Conservation (phyloP, 2,113 vertebrate species). For the Hoplias malabaricus region DNA sequence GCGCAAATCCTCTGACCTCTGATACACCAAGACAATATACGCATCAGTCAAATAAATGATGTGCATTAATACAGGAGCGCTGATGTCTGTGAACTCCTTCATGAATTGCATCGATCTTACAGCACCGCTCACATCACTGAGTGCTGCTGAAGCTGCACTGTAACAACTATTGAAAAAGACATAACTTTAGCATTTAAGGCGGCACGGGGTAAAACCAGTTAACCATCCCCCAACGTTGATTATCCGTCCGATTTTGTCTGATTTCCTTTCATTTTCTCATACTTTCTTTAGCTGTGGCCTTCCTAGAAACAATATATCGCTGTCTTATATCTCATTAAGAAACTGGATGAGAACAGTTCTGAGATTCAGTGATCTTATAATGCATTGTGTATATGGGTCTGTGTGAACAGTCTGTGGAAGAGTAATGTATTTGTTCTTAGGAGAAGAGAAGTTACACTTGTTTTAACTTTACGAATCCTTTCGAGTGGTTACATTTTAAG, state of each 20-base stretch:
- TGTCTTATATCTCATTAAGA: too few species aligned
- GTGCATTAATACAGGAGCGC: neutral
- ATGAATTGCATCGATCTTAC: neutral
- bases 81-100: constrained; percentile 21
- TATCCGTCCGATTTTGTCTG: neutral
- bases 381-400: too few species aligned
- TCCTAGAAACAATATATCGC: too few species aligned
- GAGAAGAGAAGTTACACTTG: neutral
- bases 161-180: neutral
- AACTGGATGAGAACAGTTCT: too few species aligned
- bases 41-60: neutral
- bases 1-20: neutral
- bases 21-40: neutral
- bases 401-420: too few species aligned
- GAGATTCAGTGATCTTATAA: too few species aligned
- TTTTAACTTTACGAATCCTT: neutral
- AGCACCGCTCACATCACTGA: neutral
- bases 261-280: neutral
- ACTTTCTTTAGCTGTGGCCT: neutral
- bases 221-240: neutral
- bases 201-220: neutral
- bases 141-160: neutral
- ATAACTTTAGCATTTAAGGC: neutral
- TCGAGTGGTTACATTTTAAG: neutral
- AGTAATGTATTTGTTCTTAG: neutral